Evolutionary conservation across 1,140 invertebrate genomes (phyloP), one percentile per base, ranked within the genome.

Genomic region (Orchesella cincta): DNA sequence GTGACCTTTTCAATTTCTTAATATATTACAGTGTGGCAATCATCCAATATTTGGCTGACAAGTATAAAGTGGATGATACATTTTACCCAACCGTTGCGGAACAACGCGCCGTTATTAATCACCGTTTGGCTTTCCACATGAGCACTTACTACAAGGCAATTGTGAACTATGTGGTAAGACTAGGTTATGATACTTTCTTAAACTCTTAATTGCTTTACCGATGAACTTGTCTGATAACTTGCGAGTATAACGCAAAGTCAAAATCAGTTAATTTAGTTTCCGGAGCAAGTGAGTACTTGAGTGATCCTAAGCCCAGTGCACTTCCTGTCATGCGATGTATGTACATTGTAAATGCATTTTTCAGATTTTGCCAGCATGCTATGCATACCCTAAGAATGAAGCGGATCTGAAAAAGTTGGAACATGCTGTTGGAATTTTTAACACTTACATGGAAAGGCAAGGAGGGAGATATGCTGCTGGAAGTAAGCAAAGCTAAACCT

Each of bases 121-220:
- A 92, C 81, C 87, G 92, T 1, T 83, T 93, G 14, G 91, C 90
- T 81, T 93, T 94, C 83, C 92, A 93, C 84, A 86, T 92, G 80
- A 89, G 89, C 29, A 90, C 90, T 73, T 92, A 92, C 82, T 94
- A 94, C 85, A 87, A 88, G 18, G 88, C 90, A 76, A 91, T 93
- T 81, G 88, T 87, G 1, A 88, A 90, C 76, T 89, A 91, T 82
- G 86, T 87, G 57, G 91, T 92, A 86, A 87, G 88, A 85, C 3
- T 36, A 71, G 72, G 34, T 74, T 18, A 26, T 29, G 57, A 26
- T 26, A 73, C 26, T 1, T 26, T 70, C 23, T 29, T 51, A 8
- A 18, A 26, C 12, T 26, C 23, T 57, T 26, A 18, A 57, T 57
- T 18, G 12, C 8, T 18, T 57, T 57, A 46, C 39, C 5, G 39